Percentiles rank a stretch among this genome's conserved stretches.
Conservation (phyloP, 2,113 vertebrate species). For the Lanius collurio region DNA sequence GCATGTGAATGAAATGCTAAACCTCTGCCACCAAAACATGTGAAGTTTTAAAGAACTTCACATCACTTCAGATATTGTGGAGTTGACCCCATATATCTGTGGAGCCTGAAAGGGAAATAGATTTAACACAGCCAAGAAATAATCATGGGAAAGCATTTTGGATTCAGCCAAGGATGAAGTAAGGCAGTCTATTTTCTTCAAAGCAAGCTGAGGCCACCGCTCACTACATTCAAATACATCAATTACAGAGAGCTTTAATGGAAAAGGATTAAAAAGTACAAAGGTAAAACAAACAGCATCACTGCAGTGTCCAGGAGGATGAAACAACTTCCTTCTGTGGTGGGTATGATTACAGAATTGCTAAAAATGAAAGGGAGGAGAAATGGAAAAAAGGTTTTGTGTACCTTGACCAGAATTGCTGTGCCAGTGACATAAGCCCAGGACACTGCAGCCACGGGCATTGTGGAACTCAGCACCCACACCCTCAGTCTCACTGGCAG, state of each 20-base stretch:
- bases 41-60: neutral
- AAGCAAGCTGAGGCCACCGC: neutral
- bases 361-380: neutral
- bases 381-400: neutral
- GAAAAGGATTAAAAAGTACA: conserved; percentile 2
- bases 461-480: neutral
- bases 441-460: neutral
- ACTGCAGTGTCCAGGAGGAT: neutral
- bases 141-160: neutral
- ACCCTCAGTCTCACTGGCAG: accelerated
- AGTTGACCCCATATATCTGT: neutral
- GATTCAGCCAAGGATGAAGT: conserved; percentile 11
- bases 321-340: neutral
- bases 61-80: neutral
- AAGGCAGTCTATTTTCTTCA: neutral
- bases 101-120: neutral
- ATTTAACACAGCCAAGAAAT: neutral
- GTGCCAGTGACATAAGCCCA: neutral
- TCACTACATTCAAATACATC: neutral
- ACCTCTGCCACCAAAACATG: neutral
- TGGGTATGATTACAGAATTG: neutral
- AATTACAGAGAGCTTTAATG: neutral
- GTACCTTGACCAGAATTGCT: neutral
- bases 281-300: conserved; percentile 1
- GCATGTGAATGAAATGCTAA: neutral